Base-by-base conservation (phyloP, 2,888 invertebrate genomes). In the Pseudoips prasinana region DNA sequence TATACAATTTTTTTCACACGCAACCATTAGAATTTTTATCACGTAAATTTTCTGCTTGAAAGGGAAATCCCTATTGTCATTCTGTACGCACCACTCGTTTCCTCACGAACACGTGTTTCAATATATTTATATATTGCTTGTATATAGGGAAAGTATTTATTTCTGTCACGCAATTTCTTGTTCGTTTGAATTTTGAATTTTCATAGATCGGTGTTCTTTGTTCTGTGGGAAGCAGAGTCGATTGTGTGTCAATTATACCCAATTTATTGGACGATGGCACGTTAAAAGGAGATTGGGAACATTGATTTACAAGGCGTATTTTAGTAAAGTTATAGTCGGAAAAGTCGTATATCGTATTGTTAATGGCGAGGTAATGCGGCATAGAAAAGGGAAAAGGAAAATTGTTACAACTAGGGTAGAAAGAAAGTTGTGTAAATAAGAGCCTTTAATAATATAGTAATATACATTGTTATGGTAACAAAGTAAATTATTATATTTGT, bases 31-130 rank as follows among this genome's bases (percentile, higher is more conserved):
- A 78, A 85, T 88, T 81, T 86, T 76, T 82, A 85, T 85, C 88
- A 88, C 88, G 87, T 87, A 85, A 86, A 86, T 87, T 86, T 88
- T 81, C 82, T 78, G 80, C 79, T 80, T 69, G 84, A 84, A 85
- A 88, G 86, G 86, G 87, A 87, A 87, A 86, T 82, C 77, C 70
- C 69, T 70, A 87, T 87, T 87, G 87, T 84, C 74, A 87, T 88
- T 86, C 87, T 53, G 61, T 55, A 67, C 76, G 73, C 71, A 74
- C 66, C 64, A 59, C 61, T 60, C 72, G 79, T 81, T 83, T 86
- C 84, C 85, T 82, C 67, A 78, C 77, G 66, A 83, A 88, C 87
- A 86, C 86, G 85, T 85, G 85, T 85, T 79, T 63, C 63, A 65
- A 70, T 75, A 75, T 73, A 72, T 74, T 66, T 72, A 66, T 68